A percentile compares a stretch with the other conserved stretches of the same genome.
These are phyloP conservation scores for Nansenia antarctica DNA, from an alignment of 2,113 vertebrate genomes.

Conservation along the genomic window DNA sequence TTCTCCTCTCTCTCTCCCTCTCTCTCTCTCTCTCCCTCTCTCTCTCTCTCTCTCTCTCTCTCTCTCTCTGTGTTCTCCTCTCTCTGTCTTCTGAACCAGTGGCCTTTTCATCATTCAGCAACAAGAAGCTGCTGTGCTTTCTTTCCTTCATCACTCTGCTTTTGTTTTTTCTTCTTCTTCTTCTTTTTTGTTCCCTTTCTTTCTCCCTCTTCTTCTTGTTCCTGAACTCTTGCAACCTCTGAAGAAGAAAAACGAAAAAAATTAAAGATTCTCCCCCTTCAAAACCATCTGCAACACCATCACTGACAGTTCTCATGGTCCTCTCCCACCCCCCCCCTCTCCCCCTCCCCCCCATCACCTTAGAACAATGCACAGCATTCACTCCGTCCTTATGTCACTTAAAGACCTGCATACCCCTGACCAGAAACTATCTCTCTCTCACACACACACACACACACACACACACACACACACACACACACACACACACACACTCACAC, in stretches of 20 bases:
- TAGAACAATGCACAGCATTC: constrained; percentile 22
- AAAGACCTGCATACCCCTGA: constrained; percentile 35
- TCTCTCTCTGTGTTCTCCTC: not conserved
- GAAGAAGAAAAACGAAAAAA: constrained; percentile 11
- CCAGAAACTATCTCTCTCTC: constrained; percentile 50
- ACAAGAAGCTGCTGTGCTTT: constrained; percentile 15
- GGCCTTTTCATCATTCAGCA: constrained; percentile 8
- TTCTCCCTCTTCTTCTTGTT: constrained; percentile 1
- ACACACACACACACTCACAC: too few relatives aligned
- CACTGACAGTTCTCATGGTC: not conserved
- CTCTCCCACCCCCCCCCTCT: too few relatives aligned
- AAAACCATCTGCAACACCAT: constrained; percentile 1
- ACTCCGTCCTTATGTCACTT: constrained; percentile 30
- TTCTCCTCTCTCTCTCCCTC: not conserved
- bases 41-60: not conserved
- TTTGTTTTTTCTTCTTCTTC: not conserved
- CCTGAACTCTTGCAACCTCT: not conserved
- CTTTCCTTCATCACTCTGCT: constrained; percentile 15
- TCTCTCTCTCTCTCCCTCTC: constrained; percentile 9
- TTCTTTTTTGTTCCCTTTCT: not conserved
- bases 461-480: too few relatives aligned
- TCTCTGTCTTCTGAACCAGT: not conserved
- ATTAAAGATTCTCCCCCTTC: constrained; percentile 14
- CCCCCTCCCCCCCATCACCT: not conserved
- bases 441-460: too few relatives aligned